Evolutionary conservation across 2,888 invertebrate species (phyloP).

Genomic region (Malachius bipustulatus): DNA sequence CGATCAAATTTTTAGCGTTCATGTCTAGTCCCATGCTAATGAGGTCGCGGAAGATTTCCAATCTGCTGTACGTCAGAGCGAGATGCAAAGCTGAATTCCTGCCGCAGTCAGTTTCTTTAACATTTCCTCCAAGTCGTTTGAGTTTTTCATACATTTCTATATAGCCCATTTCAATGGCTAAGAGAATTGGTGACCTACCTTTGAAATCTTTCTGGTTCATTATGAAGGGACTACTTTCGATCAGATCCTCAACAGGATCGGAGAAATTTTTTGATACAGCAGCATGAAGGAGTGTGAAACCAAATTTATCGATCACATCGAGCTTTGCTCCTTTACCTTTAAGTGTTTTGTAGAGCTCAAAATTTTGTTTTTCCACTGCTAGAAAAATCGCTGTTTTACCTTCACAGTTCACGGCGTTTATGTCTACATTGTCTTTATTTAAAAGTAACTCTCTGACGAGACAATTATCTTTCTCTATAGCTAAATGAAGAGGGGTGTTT

Average conservation of each 20-base stretch:
- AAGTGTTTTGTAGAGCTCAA: not conserved
- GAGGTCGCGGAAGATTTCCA: not conserved
- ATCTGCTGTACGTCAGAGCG: not conserved
- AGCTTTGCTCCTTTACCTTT: not conserved
- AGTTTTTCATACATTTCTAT: not conserved
- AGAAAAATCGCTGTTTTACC: not conserved
- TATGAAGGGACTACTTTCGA: not conserved
- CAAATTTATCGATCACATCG: not conserved
- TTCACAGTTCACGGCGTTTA: not conserved
- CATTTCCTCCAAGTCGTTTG: not conserved
- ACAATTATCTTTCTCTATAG: not conserved
- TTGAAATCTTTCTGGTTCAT: not conserved
- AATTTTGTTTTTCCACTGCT: not conserved
- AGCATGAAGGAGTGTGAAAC: not conserved
- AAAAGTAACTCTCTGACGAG: not conserved
- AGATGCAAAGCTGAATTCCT: not conserved
- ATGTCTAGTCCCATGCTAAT: not conserved
- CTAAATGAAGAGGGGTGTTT: not conserved
- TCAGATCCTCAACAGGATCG: not conserved
- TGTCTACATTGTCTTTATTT: not conserved
- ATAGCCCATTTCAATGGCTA: not conserved
- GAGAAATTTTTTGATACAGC: not conserved
- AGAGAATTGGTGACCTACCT: not conserved
- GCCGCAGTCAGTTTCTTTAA: not conserved
- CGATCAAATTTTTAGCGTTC: not conserved